phyloP scores from a whole-genome alignment of 2,113 vertebrate species.

The Chroicocephalus ridibundus region DNA sequence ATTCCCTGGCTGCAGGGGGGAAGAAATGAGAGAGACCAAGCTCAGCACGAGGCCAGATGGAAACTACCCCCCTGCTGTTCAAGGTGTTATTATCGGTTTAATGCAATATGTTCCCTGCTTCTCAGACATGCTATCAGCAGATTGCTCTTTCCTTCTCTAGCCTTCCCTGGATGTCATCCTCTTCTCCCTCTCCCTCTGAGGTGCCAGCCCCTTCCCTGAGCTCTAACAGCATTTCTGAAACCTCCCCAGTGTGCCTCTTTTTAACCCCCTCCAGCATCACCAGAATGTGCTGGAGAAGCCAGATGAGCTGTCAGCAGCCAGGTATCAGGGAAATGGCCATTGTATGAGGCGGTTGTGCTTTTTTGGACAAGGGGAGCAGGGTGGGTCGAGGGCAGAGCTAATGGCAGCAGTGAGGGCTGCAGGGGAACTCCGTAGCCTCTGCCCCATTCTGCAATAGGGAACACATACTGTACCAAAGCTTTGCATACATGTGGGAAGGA shows the following conservation, averaged over 20 bases:
- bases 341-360: background rate
- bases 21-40: background rate
- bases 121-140: conserved; percentile 13
- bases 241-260: background rate
- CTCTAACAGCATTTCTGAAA: background rate
- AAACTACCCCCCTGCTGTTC: conserved; percentile 1
- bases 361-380: background rate
- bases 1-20: conserved; percentile 8
- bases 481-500: accelerated
- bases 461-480: background rate
- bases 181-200: background rate
- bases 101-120: conserved; percentile 19
- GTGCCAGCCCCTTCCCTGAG: background rate
- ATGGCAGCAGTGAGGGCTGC: background rate
- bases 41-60: conserved; percentile 16
- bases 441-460: background rate
- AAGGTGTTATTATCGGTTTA: conserved; percentile 15
- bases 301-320: background rate
- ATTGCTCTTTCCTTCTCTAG: conserved; percentile 45
- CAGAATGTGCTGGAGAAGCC: background rate
- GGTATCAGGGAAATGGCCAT: background rate
- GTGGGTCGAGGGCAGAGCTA: background rate
- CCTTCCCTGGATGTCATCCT: background rate
- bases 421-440: background rate
- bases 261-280: background rate